These are phyloP conservation scores for Capricornis sumatraensis DNA, from an alignment of 2,113 vertebrate species.

Conservation along the genomic window DNA sequence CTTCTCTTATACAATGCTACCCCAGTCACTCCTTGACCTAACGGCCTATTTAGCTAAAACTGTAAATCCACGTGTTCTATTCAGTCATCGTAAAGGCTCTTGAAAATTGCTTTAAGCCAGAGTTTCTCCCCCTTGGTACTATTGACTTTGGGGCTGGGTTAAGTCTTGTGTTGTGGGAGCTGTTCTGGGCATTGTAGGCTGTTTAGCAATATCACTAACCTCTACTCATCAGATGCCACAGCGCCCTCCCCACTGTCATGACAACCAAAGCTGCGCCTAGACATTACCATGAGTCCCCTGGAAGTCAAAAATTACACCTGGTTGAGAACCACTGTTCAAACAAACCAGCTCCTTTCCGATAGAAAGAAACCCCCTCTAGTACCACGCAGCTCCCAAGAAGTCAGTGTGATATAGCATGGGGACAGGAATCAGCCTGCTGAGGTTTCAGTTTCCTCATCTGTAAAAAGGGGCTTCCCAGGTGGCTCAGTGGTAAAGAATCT, in stretches of 20 bases:
- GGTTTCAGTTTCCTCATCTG: not conserved
- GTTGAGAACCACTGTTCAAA: not conserved
- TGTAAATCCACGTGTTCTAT: not conserved
- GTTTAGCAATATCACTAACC: not conserved
- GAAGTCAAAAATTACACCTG: not conserved
- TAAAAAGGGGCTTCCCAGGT: not conserved
- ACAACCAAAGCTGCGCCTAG: not conserved
- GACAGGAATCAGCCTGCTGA: not conserved
- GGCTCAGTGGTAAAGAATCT: not conserved
- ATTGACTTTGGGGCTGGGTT: not conserved
- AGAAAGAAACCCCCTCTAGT: rapidly evolving
- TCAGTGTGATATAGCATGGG: not conserved
- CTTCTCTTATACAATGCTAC: not conserved
- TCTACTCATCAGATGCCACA: not conserved
- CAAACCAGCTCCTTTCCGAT: not conserved
- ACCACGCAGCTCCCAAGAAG: not conserved
- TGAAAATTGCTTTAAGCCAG: not conserved
- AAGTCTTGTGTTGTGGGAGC: rapidly evolving
- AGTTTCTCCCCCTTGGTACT: not conserved
- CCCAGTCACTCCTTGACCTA: not conserved
- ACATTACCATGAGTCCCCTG: not conserved
- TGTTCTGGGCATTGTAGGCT: rapidly evolving
- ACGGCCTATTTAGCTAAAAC: not conserved
- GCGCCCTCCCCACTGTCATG: not conserved
- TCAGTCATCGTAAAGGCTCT: not conserved